These are phyloP conservation scores for Periophthalmus magnuspinnatus DNA, from an alignment of 2,797 vertebrate genomes.

Conservation along the genomic window DNA sequence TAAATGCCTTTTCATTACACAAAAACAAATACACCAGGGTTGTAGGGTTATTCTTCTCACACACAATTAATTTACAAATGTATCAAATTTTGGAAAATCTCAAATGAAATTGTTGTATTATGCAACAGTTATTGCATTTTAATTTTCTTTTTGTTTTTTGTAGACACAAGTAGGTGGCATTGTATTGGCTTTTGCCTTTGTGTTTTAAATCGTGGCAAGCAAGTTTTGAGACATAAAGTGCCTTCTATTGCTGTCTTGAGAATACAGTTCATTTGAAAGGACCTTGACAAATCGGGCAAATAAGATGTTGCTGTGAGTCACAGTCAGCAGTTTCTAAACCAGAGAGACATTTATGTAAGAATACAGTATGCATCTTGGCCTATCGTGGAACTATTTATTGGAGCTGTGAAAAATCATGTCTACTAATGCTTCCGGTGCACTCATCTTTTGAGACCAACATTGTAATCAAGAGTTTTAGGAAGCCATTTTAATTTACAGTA, in stretches of 20 bases:
- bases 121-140: too few relatives aligned
- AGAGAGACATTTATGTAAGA: not conserved
- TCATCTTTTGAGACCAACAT: not conserved
- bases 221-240: conserved; percentile 1
- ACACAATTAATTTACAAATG: too few relatives aligned
- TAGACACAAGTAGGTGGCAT: not conserved
- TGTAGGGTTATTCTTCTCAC: too few relatives aligned
- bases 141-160: too few relatives aligned
- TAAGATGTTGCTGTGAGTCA: conserved; percentile 8
- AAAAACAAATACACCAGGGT: too few relatives aligned
- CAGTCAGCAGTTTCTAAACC: conserved; percentile 11
- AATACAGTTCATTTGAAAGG: conserved; percentile 4
- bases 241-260: not conserved
- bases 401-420: conserved; percentile 5
- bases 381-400: not conserved
- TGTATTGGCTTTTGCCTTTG: not conserved
- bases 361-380: conserved; percentile 1
- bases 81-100: too few relatives aligned
- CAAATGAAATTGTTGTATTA: too few relatives aligned
- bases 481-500: not conserved
- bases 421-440: not conserved
- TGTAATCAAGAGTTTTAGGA: not conserved
- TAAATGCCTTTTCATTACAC: too few relatives aligned
- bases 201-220: not conserved
- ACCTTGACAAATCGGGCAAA: conserved; percentile 3